These are phyloP conservation scores for Ceraclea dissimilis DNA, from an alignment of 2,888 invertebrate species.

Conservation along the genomic window DNA sequence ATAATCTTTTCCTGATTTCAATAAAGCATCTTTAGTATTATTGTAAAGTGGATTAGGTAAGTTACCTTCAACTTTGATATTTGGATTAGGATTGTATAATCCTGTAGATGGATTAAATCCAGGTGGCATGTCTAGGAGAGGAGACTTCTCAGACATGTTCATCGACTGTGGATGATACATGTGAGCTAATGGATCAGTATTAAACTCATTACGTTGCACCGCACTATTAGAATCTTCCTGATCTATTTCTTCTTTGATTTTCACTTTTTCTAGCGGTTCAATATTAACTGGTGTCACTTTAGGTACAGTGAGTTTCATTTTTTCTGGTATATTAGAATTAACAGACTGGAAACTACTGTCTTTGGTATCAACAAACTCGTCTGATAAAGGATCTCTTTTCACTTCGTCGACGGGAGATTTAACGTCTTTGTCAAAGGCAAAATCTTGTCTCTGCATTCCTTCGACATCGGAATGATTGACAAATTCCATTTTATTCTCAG, in stretches of 20 bases:
- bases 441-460: slow-evolving; percentile 8
- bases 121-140: slow-evolving; percentile 3
- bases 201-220: slow-evolving; percentile 43
- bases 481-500: slow-evolving; percentile 14
- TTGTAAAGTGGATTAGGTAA: slow-evolving; percentile 11
- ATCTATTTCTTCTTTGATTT: slow-evolving; percentile 48
- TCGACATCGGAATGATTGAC: slow-evolving; percentile 11
- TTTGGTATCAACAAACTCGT: slow-evolving; percentile 16
- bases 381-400: slow-evolving; percentile 20
- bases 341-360: slow-evolving; percentile 5
- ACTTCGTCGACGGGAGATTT: slow-evolving; percentile 13
- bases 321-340: slow-evolving; percentile 31
- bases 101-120: slow-evolving; percentile 5
- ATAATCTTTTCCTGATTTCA: slow-evolving; percentile 20
- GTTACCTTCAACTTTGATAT: slow-evolving; percentile 17
- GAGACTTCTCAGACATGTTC: slow-evolving; percentile 5
- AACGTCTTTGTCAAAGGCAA: slow-evolving; percentile 17
- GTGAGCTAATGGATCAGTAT: slow-evolving; percentile 43
- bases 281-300: slow-evolving; percentile 51
- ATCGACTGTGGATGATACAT: slow-evolving; percentile 36
- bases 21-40: slow-evolving; percentile 12
- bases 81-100: slow-evolving; percentile 14
- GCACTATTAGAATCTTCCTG: slow-evolving; percentile 40
- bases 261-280: slow-evolving; percentile 44
- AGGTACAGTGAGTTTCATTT: slow-evolving; percentile 57